Conservation (phyloP, 2,797 vertebrate genomes). For the Chloroceryle inda region DNA sequence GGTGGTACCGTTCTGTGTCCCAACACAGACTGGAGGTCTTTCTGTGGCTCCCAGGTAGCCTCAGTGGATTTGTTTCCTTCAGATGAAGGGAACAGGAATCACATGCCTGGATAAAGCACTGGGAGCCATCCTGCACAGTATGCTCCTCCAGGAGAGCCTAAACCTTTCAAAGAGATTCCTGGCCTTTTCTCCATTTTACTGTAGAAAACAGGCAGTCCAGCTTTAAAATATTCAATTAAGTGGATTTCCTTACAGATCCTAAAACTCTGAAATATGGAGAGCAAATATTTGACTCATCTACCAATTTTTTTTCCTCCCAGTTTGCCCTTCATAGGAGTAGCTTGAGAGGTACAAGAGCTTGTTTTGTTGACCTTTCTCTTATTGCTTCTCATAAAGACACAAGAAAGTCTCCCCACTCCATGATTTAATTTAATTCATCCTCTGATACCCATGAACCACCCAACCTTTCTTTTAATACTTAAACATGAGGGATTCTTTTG, state of each 20-base stretch:
- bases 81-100: fast-evolving
- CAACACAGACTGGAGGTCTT: fast-evolving
- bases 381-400: neutral
- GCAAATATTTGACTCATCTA: neutral
- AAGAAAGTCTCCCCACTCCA: neutral
- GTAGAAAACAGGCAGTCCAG: neutral
- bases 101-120: neutral
- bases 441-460: neutral
- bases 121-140: neutral
- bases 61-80: fast-evolving
- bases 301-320: neutral
- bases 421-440: neutral
- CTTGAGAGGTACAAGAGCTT: neutral
- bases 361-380: neutral
- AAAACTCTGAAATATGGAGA: neutral
- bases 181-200: neutral
- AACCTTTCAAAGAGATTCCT: neutral
- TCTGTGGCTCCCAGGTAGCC: neutral
- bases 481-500: neutral
- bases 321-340: neutral
- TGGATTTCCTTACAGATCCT: neutral
- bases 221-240: neutral
- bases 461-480: neutral
- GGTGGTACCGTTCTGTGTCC: neutral
- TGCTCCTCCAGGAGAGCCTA: neutral